Evolutionary conservation across 2,113 vertebrate species (phyloP).

Genomic region (Rhizomys pruinosus): DNA sequence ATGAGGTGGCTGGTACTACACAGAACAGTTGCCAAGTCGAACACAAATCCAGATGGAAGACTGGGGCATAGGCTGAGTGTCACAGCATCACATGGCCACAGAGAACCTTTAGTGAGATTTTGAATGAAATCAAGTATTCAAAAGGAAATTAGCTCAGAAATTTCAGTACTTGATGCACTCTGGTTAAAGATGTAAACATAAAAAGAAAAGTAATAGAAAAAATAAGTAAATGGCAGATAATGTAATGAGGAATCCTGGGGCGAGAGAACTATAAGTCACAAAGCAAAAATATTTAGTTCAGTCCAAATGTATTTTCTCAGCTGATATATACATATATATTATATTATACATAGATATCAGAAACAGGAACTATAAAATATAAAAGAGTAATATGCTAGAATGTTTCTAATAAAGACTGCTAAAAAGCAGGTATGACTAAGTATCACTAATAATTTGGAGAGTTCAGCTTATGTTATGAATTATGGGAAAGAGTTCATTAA

Average conservation of each 20-base stretch:
- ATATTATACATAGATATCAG: neutral
- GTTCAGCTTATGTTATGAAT: neutral
- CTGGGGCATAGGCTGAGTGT: neutral
- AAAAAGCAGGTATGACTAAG: neutral
- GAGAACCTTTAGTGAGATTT: neutral
- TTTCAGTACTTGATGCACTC: neutral
- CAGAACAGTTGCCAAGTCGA: slow-evolving; percentile 52
- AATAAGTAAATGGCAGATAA: neutral
- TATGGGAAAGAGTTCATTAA: neutral
- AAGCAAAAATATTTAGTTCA: neutral
- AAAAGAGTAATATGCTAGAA: neutral
- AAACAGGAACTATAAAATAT: neutral
- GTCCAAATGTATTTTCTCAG: neutral
- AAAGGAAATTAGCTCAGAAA: neutral
- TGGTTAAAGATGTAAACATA: neutral
- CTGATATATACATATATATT: neutral
- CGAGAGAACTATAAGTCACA: neutral
- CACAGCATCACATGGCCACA: neutral
- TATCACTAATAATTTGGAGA: neutral
- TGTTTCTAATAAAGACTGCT: neutral
- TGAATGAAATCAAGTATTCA: neutral
- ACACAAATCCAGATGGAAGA: slow-evolving; percentile 24
- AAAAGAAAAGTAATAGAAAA: slow-evolving; percentile 34
- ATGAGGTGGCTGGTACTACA: slow-evolving; percentile 44
- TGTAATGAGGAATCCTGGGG: neutral